Percentiles rank a stretch among this genome's conserved stretches.
phyloP scores from a whole-genome alignment of 2,888 invertebrate species.

The Latrodectus hesperus region DNA sequence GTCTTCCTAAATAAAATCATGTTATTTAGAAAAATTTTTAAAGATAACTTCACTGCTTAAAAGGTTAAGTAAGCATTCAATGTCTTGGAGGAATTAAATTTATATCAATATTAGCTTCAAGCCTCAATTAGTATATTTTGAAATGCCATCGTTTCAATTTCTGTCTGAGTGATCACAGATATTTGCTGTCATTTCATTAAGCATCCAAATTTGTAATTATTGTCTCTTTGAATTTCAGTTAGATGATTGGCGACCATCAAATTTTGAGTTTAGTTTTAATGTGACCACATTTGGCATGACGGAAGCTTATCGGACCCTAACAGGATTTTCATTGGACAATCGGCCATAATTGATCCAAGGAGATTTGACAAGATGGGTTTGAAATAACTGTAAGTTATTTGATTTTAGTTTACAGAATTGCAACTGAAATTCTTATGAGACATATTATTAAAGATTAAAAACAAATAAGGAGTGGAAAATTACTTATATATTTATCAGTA shows the following conservation, averaged over 20 bases:
- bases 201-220: neutral
- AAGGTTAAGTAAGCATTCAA: too few relatives aligned
- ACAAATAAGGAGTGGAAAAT: too few relatives aligned
- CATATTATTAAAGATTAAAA: too few relatives aligned
- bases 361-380: neutral
- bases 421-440: too few relatives aligned
- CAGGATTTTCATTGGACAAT: neutral
- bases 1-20: too few relatives aligned
- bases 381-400: constrained; percentile 1
- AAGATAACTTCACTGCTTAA: too few relatives aligned
- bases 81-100: too few relatives aligned
- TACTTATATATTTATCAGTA: too few relatives aligned
- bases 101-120: too few relatives aligned
- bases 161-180: neutral
- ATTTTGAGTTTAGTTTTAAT: neutral
- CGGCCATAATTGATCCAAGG: neutral
- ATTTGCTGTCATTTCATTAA: neutral
- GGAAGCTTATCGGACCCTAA: neutral
- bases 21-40: too few relatives aligned
- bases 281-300: neutral
- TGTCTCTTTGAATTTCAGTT: neutral
- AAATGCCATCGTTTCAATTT: neutral
- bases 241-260: neutral
- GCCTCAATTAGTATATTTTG: too few relatives aligned
- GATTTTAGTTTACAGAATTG: neutral